Evolutionary conservation across 1,140 invertebrate species (phyloP).

Genomic region (Argopecten irradians): DNA sequence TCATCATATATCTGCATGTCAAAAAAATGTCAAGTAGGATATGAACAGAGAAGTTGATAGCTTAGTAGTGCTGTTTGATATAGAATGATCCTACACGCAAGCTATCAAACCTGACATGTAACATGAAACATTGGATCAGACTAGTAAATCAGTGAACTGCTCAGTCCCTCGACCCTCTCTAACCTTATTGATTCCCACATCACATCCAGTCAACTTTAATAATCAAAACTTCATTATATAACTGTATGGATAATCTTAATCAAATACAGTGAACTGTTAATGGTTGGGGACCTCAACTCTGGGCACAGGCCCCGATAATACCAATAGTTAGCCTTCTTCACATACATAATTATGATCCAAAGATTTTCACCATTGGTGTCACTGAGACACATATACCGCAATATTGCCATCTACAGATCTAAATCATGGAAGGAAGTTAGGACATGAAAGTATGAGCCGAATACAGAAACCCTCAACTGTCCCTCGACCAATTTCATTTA

Average conservation of each 20-base stretch:
- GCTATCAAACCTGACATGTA: background rate
- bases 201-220: background rate
- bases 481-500: background rate
- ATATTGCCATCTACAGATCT: background rate
- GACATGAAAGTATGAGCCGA: background rate
- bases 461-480: background rate
- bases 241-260: slow-evolving; percentile 23
- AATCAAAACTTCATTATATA: slow-evolving; percentile 23
- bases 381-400: background rate
- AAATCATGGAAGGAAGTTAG: background rate
- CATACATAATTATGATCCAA: background rate
- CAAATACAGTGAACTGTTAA: background rate
- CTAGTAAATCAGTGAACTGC: slow-evolving; percentile 7
- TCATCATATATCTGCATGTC: background rate
- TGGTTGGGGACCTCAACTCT: background rate
- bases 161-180: background rate
- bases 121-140: background rate
- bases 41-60: background rate
- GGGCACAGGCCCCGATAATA: background rate
- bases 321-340: background rate
- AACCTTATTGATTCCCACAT: slow-evolving; percentile 9
- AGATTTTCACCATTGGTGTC: background rate
- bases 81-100: background rate
- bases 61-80: background rate
- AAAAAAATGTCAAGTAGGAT: background rate